A percentile compares a stretch with the other conserved stretches of the same genome.
phyloP scores from a whole-genome alignment of 2,797 vertebrate genomes.

The Parambassis ranga region DNA sequence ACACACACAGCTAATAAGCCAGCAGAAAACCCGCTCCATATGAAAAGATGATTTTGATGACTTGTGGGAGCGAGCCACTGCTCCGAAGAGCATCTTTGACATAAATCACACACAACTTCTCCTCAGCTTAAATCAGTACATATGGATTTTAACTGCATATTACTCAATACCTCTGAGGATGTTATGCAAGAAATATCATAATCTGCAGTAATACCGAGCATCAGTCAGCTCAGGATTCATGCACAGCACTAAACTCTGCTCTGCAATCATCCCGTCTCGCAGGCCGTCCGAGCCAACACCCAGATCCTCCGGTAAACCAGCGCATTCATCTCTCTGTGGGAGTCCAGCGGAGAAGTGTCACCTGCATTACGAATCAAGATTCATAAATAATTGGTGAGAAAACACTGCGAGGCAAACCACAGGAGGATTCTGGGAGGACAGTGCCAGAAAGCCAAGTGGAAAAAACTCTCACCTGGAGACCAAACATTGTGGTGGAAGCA shows the following conservation, averaged over 20 bases:
- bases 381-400: constrained; percentile 70
- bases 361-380: constrained; percentile 66
- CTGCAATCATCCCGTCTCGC: constrained; percentile 8
- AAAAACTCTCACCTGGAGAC: neutral
- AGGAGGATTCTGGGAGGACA: constrained; percentile 7
- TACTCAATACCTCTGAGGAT: constrained; percentile 55
- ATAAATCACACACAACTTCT: constrained; percentile 45
- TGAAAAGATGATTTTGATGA: constrained; percentile 36
- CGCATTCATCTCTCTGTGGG: constrained; percentile 55
- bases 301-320: constrained; percentile 35
- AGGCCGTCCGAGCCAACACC: neutral
- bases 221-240: constrained; percentile 40
- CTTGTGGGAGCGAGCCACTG: constrained; percentile 21
- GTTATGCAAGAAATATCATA: constrained; percentile 61
- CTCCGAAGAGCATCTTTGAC: constrained; percentile 21
- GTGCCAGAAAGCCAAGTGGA: constrained; percentile 12
- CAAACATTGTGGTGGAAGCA: constrained; percentile 7
- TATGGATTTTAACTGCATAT: constrained; percentile 54
- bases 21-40: constrained; percentile 21
- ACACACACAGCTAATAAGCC: neutral
- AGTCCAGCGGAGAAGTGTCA: constrained; percentile 57
- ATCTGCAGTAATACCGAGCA: constrained; percentile 50
- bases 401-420: constrained; percentile 42
- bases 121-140: constrained; percentile 55
- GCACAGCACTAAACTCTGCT: constrained; percentile 9